Base-by-base conservation (phyloP, 2,797 vertebrate species). In the Cephalopachus bancanus region DNA sequence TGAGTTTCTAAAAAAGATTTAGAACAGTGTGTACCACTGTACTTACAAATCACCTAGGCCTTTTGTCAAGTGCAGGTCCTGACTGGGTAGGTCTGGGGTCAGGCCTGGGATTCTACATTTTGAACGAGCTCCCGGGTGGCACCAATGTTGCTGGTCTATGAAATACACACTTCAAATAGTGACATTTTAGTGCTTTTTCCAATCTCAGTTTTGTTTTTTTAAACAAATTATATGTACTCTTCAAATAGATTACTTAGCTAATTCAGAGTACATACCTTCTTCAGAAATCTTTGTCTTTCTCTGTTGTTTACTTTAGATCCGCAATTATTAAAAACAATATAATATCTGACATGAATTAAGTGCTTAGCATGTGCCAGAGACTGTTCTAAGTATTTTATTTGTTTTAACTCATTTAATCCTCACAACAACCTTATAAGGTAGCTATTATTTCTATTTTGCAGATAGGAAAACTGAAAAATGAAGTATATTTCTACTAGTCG, bases 231-330 rank as follows among this genome's bases (percentile, higher is more conserved):
- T 44, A 44, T 44, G 44, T 44, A 37, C 30, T 65, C 5, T 33
- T 81, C 37, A 51, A 78, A 30, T 53, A 88, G 30, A 51, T n/a
- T 65, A 71, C 53, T 49, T 71, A 55, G 51, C 12, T 71, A 53
- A 93, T 62, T 57, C 26, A 65, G 11, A 72, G 65, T 65, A 16
- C 15, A 26, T 30, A 9, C 12, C 20, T 33, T 80, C 16, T 94
- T 86, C n/a, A 10, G 37, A 90, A 86, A 88, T 30, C 60, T 64
- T 67, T 33, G 30, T 76, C 44, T 95, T 94, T 62, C 30, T 81
- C 81, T 92, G 10, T 62, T 83, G 26, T 22, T 81, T 83, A 65
- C 89, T 89, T 80, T 85, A 6, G 85, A 80, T 67, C 91, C 75
- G 15, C 2, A 83, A n/a, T 93, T 85, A 83, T 74, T 88, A 89